Conservation (phyloP, 2,797 vertebrate species). For the Nannoperca australis region DNA sequence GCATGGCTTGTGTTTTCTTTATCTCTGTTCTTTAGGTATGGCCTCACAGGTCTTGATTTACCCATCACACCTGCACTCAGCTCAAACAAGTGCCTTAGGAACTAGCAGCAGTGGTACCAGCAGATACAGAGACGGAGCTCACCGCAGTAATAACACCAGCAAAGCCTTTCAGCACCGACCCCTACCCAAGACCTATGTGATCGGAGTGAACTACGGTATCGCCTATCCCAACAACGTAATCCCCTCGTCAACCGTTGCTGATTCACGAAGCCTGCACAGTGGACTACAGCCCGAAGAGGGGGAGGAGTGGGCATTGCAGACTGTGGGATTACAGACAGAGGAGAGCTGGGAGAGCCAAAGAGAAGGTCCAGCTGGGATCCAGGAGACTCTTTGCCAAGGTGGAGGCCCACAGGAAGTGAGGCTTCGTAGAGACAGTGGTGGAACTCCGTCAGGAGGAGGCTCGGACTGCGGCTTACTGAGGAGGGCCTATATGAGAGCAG, state of each 20-base stretch:
- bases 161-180: conserved; percentile 92
- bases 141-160: conserved; percentile 87
- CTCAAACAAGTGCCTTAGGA: conserved; percentile 99
- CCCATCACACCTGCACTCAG: conserved; percentile 97
- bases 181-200: conserved; percentile 89
- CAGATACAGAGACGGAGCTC: conserved; percentile 67
- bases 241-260: conserved; percentile 85
- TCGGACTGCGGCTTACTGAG: conserved; percentile 56
- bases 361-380: conserved; percentile 36
- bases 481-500: conserved; percentile 51
- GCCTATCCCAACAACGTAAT: conserved; percentile 89
- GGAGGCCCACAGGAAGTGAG: conserved; percentile 57
- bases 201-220: conserved; percentile 93
- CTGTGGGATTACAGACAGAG: conserved; percentile 86
- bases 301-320: conserved; percentile 85
- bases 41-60: conserved; percentile 98
- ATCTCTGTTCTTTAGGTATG: conserved; percentile 88
- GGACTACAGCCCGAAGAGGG: conserved; percentile 67
- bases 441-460: conserved; percentile 50
- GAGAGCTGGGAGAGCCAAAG: conserved; percentile 49
- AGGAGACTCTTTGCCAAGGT: conserved; percentile 34
- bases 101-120: conserved; percentile 89
- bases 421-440: conserved; percentile 60
- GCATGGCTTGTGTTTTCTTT: not conserved
- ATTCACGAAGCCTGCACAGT: conserved; percentile 82